A percentile compares a stretch with the other conserved stretches of the same genome.
phyloP scores from a whole-genome alignment of 2,888 invertebrate genomes.

The Oscheius myriophilus region DNA sequence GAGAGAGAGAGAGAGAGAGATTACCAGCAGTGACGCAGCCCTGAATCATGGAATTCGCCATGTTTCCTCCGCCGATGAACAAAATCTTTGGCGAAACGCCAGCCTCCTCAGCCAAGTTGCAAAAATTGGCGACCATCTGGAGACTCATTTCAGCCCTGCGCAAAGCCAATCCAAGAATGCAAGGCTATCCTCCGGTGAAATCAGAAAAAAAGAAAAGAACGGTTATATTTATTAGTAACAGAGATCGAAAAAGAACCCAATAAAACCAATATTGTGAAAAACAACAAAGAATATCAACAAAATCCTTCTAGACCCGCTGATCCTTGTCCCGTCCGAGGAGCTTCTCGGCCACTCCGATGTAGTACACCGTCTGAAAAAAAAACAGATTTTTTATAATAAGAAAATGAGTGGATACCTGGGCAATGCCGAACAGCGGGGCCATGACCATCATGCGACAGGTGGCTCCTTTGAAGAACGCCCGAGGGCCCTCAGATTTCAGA shows the following conservation, averaged over 20 bases:
- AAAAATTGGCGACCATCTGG: slow-evolving; percentile 7
- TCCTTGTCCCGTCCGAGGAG: slow-evolving; percentile 50
- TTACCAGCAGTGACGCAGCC: slow-evolving; percentile 77
- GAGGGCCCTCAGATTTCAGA: slow-evolving; percentile 85
- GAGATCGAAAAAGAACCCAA: background rate
- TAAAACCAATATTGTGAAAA: background rate
- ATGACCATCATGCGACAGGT: slow-evolving; percentile 96
- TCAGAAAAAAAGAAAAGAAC: background rate
- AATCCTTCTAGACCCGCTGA: slow-evolving; percentile 34
- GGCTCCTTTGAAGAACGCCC: slow-evolving; percentile 96
- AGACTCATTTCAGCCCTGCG: background rate
- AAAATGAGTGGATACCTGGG: too few species aligned
- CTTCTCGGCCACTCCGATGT: slow-evolving; percentile 82
- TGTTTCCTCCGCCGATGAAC: slow-evolving; percentile 90
- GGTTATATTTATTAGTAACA: background rate
- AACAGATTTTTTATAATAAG: slow-evolving; percentile 49
- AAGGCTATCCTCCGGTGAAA: background rate
- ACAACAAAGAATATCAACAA: background rate
- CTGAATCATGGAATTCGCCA: slow-evolving; percentile 86
- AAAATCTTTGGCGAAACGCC: slow-evolving; percentile 20
- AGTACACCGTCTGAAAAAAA: slow-evolving; percentile 82
- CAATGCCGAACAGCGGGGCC: slow-evolving; percentile 96
- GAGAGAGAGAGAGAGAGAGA: too few species aligned
- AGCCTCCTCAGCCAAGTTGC: background rate
- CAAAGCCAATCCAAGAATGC: too few species aligned